Conservation (phyloP, 2,797 vertebrate genomes). For the Bradypodion ventrale region DNA sequence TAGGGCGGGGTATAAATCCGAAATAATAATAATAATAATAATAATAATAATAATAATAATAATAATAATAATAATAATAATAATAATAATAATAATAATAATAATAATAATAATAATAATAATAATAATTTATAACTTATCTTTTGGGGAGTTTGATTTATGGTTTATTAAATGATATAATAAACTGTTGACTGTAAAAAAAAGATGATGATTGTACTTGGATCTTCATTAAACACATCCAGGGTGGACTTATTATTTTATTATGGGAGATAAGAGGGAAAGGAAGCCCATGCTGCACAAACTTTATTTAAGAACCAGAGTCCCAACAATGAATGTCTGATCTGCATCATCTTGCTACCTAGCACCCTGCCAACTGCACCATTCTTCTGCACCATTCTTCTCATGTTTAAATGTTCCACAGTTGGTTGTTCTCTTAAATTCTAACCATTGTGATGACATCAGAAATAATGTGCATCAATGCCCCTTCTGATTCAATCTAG, state of each 20-base stretch:
- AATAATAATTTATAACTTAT: too few relatives aligned
- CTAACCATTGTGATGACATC: conserved; percentile 40
- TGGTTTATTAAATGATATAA: too few relatives aligned
- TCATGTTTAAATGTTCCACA: conserved; percentile 36
- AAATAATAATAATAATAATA: too few relatives aligned
- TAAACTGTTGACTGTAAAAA: too few relatives aligned
- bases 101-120: too few relatives aligned
- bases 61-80: too few relatives aligned
- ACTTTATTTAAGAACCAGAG: conserved; percentile 4
- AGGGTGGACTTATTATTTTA: background rate
- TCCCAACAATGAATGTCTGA: background rate
- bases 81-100: too few relatives aligned
- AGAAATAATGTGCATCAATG: conserved; percentile 40
- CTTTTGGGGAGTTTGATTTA: too few relatives aligned
- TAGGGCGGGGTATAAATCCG: too few relatives aligned
- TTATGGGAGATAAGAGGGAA: background rate
- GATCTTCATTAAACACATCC: too few relatives aligned
- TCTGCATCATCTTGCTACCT: background rate
- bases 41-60: too few relatives aligned
- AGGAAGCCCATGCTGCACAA: conserved; percentile 47
- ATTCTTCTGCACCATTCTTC: conserved; percentile 4
- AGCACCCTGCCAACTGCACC: background rate
- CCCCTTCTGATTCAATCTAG: conserved; percentile 56
- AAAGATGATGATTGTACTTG: too few relatives aligned
- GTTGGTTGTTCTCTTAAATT: conserved; percentile 49